Evolutionary conservation across 2,888 invertebrate genomes (phyloP), one percentile per base, ranked within the genome.

Genomic region (Thelaira solivaga): DNA sequence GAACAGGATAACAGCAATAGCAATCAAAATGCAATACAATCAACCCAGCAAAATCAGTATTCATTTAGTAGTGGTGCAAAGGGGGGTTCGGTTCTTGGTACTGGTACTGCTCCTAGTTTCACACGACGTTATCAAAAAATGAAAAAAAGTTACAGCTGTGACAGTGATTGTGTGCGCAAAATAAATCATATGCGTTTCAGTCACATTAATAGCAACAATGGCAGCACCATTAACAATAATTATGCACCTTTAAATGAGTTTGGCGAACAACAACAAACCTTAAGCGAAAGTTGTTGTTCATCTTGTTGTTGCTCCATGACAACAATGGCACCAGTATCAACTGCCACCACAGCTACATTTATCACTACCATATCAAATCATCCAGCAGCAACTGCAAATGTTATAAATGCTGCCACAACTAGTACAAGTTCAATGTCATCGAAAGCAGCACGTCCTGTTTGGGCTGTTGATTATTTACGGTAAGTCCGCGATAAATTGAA

Each of bases 391-490:
- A 80, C 68, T 0, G 80, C 81, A 73, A 80, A 81, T 62, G 59
- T 53, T 18, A 53, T 67, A 16, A 74, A 67, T 39, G 65, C 77
- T 22, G 76, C 76, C 77, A 78, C 85, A 29, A 85, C 86, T 45
- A 86, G 85, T 81, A n/a, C n/a, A n/a, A 85, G 86, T 80, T 84
- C 84, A 13, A 72, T 73, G 77, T 76, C 82, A 64, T 67, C 65
- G 41, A 82, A 78, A 75, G 82, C 82, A 75, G 81, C 86, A 81
- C 88, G 89, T 82, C 89, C 91, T 86, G 91, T 92, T 88, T 92
- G 92, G 92, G 92, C 91, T 87, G 91, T 90, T 87, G 92, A 92
- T 89, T 92, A 91, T 88, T 90, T 90, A 86, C 91, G 92, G 92
- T 92, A 92, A 92, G 92, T 89, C 53, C 67, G 18, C 64, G 75